Percentiles rank a stretch among this genome's conserved stretches.
phyloP scores from a whole-genome alignment of 2,797 vertebrate genomes.

The Apodemus agrarius region DNA sequence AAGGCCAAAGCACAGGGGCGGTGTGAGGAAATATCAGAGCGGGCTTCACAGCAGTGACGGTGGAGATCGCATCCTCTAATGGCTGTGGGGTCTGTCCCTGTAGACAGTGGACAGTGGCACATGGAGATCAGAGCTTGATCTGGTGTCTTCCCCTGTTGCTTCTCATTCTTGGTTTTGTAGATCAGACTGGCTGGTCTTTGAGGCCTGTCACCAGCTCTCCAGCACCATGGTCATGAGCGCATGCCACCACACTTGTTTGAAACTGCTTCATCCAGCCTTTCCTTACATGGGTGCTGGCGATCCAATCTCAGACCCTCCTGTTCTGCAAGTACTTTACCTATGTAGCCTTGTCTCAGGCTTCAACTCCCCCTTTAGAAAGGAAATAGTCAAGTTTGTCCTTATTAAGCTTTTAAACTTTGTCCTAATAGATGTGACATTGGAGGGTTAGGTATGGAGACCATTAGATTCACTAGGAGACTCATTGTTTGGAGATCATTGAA shows the following conservation, averaged over 20 bases:
- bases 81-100: not conserved
- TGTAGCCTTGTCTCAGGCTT: not conserved
- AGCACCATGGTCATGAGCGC: no score
- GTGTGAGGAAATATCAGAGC: not conserved
- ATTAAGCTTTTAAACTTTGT: not conserved
- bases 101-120: not conserved
- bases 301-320: no score
- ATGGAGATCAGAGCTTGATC: no score
- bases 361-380: conserved; percentile 9
- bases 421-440: not conserved
- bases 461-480: not conserved
- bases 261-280: not conserved
- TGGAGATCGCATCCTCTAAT: not conserved
- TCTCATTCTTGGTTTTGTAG: not conserved
- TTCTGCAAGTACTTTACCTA: not conserved
- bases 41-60: not conserved
- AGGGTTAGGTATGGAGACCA: not conserved
- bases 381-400: not conserved
- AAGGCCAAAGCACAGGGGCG: not conserved
- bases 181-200: not conserved
- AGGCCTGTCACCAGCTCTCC: not conserved
- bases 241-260: not conserved
- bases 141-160: not conserved
- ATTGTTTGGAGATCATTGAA: not conserved
- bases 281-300: not conserved